A percentile compares a stretch with the other conserved stretches of the same genome.
phyloP scores from a whole-genome alignment of 92 coral and sea anemone genomes.

The Anthopleura xanthogrammica region DNA sequence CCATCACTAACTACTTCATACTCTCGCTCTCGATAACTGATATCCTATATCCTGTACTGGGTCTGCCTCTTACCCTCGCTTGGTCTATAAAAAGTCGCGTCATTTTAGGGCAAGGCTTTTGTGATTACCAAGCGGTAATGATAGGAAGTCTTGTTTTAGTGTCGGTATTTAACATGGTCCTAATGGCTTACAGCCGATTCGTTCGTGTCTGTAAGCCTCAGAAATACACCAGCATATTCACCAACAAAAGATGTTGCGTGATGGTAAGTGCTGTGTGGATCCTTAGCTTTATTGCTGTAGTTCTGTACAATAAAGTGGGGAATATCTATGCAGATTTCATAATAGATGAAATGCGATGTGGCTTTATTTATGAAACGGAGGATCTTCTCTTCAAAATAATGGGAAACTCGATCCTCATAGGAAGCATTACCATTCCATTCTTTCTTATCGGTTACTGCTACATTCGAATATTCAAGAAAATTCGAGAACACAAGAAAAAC shows the following conservation, averaged over 20 bases:
- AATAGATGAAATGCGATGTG: neutral
- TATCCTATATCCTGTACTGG: constrained; percentile 61
- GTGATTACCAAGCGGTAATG: constrained; percentile 23
- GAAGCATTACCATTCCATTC: neutral
- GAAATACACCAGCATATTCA: constrained; percentile 19
- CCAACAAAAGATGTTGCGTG: neutral
- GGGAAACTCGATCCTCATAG: neutral
- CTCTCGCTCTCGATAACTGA: constrained; percentile 70
- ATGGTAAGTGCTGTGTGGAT: constrained; percentile 17
- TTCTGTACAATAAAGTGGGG: neutral
- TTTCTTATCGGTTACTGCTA: constrained; percentile 13
- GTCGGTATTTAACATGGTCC: constrained; percentile 14
- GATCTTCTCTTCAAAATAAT: neutral
- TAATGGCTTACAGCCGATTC: constrained; percentile 29
- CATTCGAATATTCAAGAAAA: constrained; percentile 23
- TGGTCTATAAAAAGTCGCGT: constrained; percentile 32
- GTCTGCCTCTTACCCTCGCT: constrained; percentile 75
- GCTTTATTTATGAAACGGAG: neutral
- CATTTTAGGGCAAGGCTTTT: constrained; percentile 2
- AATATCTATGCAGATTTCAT: neutral
- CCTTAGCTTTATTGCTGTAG: neutral
- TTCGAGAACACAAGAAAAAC: constrained; percentile 20
- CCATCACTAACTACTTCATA: constrained; percentile 78
- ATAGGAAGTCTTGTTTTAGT: neutral
- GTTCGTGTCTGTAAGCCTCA: constrained; percentile 23